Percentiles rank a stretch among this genome's conserved stretches.
These are phyloP conservation scores for Electrophaes corylata DNA, from an alignment of 2,888 invertebrate genomes.

Conservation along the genomic window DNA sequence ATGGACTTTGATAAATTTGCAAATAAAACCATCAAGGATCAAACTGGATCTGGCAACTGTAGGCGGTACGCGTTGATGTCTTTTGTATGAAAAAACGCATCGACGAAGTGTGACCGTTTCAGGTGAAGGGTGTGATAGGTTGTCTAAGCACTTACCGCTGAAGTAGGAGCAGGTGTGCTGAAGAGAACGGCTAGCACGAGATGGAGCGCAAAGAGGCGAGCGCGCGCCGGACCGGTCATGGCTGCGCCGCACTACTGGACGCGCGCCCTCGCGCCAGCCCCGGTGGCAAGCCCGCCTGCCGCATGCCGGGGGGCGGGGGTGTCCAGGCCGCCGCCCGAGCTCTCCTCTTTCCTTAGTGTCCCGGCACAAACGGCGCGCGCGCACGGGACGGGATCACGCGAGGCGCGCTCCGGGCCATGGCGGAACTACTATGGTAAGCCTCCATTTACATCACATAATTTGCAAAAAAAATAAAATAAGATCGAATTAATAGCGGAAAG, in stretches of 20 bases:
- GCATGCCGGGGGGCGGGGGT: slow-evolving; percentile 61
- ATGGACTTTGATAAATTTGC: not conserved
- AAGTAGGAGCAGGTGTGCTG: slow-evolving; percentile 55
- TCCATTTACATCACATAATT: slow-evolving; percentile 16
- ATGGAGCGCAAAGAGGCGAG: slow-evolving; percentile 68
- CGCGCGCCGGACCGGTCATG: slow-evolving; percentile 83
- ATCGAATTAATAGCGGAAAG: not conserved
- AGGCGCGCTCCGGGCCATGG: slow-evolving; percentile 81
- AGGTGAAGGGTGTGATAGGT: slow-evolving; percentile 23
- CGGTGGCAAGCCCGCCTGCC: slow-evolving; percentile 44
- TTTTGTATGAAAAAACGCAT: slow-evolving; percentile 39
- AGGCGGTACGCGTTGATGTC: slow-evolving; percentile 58
- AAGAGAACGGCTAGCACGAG: slow-evolving; percentile 68
- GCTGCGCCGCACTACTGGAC: slow-evolving; percentile 80
- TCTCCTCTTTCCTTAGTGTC: slow-evolving; percentile 79
- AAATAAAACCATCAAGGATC: slow-evolving; percentile 4
- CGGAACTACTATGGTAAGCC: slow-evolving; percentile 78
- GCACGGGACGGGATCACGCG: slow-evolving; percentile 76
- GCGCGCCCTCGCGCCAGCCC: slow-evolving; percentile 64
- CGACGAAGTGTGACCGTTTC: not conserved
- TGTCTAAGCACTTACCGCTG: slow-evolving; percentile 67
- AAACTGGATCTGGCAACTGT: not conserved
- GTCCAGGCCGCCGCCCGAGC: slow-evolving; percentile 63
- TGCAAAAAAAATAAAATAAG: slow-evolving; percentile 12
- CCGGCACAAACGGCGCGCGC: slow-evolving; percentile 82